A percentile compares a stretch with the other conserved stretches of the same genome.
Evolutionary conservation across 2,888 invertebrate species (phyloP).

Genomic region (Eristalis pertinax): DNA sequence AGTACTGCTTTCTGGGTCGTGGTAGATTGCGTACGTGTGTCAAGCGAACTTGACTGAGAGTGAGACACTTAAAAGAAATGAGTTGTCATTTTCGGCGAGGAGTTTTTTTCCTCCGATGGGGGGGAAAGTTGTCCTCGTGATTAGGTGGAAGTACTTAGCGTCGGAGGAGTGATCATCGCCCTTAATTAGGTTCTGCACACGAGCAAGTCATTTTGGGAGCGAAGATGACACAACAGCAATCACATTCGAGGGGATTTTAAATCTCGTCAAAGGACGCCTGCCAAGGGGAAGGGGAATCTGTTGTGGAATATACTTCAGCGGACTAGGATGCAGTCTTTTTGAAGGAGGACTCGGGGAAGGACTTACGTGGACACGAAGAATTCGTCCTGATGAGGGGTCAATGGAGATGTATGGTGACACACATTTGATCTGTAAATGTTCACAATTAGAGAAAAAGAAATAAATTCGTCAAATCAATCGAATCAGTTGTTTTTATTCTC

Average conservation of each 20-base stretch:
- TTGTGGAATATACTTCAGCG: no score
- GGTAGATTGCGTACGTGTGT: neutral
- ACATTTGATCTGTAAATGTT: no score
- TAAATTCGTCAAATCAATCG: no score
- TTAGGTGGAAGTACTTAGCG: neutral
- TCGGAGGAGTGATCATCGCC: neutral
- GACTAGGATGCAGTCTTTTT: no score
- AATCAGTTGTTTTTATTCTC: no score
- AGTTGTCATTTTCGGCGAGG: neutral
- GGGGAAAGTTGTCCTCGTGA: neutral
- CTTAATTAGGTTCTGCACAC: neutral
- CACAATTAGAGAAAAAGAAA: no score
- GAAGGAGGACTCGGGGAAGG: no score
- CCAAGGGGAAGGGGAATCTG: neutral
- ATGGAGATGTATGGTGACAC: no score
- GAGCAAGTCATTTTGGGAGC: neutral
- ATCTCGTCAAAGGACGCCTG: neutral
- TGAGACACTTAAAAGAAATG: constrained; percentile 12
- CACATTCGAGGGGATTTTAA: neutral
- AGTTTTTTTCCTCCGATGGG: neutral
- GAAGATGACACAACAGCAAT: neutral
- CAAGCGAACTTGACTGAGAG: neutral
- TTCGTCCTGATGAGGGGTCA: no score
- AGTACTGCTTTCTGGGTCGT: neutral
- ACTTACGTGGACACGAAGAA: no score